Evolutionary conservation across 2,888 invertebrate species (phyloP).

Genomic region (Dinocampus coccinellae): DNA sequence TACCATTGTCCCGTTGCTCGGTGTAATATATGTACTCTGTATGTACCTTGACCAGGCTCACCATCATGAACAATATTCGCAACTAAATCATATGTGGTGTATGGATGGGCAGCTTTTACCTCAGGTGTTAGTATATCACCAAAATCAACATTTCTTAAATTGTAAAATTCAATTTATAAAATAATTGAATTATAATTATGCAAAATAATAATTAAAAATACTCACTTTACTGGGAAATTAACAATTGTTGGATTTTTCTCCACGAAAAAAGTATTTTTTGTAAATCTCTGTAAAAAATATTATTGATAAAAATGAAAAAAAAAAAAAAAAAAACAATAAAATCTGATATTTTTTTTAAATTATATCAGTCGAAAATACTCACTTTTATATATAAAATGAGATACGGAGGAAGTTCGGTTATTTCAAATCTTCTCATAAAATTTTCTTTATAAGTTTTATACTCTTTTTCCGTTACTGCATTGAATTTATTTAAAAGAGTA

Average conservation of each 20-base stretch:
- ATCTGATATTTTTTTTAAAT: no score
- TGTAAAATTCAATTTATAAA: constrained; percentile 45
- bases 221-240: constrained; percentile 98
- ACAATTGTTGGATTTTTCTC: constrained; percentile 99
- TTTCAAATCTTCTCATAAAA: constrained; percentile 96
- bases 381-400: constrained; percentile 95
- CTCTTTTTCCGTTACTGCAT: constrained; percentile 95
- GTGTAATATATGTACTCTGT: constrained; percentile 93
- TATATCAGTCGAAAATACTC: no score
- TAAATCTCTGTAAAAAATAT: constrained; percentile 84
- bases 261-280: constrained; percentile 98
- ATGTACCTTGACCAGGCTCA: constrained; percentile 94
- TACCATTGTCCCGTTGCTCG: constrained; percentile 87
- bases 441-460: constrained; percentile 99
- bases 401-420: constrained; percentile 92
- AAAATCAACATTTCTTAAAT: constrained; percentile 92
- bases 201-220: constrained; percentile 20
- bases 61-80: constrained; percentile 99
- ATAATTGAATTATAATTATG: constrained; percentile 16
- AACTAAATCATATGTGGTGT: constrained; percentile 94
- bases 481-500: constrained; percentile 94
- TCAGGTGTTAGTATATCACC: constrained; percentile 93
- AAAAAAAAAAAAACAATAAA: background rate
- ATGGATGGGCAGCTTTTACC: constrained; percentile 80
- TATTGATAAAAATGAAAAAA: no score